A percentile compares a stretch with the other conserved stretches of the same genome.
phyloP scores from a whole-genome alignment of 2,888 invertebrate genomes.

The Apamea crenata region DNA sequence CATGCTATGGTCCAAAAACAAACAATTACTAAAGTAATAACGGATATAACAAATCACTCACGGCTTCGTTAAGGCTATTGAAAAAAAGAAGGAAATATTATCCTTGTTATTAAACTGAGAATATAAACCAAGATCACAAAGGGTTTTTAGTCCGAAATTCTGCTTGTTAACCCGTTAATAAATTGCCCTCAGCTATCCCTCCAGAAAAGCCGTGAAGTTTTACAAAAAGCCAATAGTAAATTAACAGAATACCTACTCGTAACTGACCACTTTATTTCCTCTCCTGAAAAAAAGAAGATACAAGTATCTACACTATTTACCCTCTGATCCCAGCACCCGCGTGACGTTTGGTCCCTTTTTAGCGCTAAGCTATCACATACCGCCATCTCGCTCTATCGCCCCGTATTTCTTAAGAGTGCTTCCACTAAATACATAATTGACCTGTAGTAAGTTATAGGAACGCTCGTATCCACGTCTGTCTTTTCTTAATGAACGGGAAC shows the following conservation, averaged over 20 bases:
- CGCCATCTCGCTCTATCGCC: constrained; percentile 16
- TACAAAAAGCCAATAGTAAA: constrained; percentile 23
- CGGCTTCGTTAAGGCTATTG: not conserved
- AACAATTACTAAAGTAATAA: not conserved
- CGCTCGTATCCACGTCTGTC: constrained; percentile 33
- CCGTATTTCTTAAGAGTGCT: constrained; percentile 29
- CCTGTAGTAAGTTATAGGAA: constrained; percentile 38
- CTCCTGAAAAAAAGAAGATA: constrained; percentile 10
- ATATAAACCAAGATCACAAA: not conserved
- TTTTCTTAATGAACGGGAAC: constrained; percentile 51
- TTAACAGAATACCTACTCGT: constrained; percentile 10
- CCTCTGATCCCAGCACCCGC: constrained; percentile 10
- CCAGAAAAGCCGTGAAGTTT: not conserved
- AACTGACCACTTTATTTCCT: constrained; percentile 7
- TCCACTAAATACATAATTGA: constrained; percentile 50
- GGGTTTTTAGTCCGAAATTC: not conserved
- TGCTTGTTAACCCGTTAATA: not conserved
- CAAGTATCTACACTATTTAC: constrained; percentile 6
- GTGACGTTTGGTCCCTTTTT: constrained; percentile 31
- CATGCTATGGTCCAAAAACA: not conserved
- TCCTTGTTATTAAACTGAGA: not conserved
- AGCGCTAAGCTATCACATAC: not conserved
- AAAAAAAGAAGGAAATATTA: not conserved
- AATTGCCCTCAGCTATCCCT: not conserved
- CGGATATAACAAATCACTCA: not conserved